phyloP scores from a whole-genome alignment of 2,888 invertebrate species.

The Plutella xylostella region DNA sequence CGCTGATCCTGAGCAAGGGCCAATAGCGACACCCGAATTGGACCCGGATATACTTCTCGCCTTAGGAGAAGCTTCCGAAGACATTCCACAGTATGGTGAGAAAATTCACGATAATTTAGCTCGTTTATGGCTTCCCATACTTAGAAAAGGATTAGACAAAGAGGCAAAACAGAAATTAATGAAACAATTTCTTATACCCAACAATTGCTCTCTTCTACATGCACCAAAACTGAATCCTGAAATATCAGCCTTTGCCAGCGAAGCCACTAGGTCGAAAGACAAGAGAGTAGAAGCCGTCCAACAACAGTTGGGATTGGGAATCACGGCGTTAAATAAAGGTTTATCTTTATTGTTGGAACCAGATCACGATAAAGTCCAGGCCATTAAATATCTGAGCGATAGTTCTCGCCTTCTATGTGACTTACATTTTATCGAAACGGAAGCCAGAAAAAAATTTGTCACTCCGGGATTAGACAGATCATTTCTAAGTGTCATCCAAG shows the following conservation, averaged over 20 bases:
- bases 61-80: too few relatives aligned
- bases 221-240: slow-evolving; percentile 17
- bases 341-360: slow-evolving; percentile 10
- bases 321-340: slow-evolving; percentile 13
- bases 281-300: slow-evolving; percentile 11
- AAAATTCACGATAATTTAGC: slow-evolving; percentile 8
- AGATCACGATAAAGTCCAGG: slow-evolving; percentile 13
- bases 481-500: slow-evolving; percentile 15
- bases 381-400: too few relatives aligned
- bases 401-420: slow-evolving; percentile 17
- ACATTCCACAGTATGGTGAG: slow-evolving; percentile 6
- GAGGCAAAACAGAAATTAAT: slow-evolving; percentile 12
- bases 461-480: slow-evolving; percentile 14
- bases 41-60: slow-evolving; percentile 8
- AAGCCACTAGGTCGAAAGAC: slow-evolving; percentile 10
- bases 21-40: background rate
- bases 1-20: background rate
- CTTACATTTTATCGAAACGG: slow-evolving; percentile 9
- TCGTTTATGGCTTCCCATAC: slow-evolving; percentile 6
- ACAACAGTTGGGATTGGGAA: slow-evolving; percentile 13
- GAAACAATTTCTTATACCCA: slow-evolving; percentile 15
- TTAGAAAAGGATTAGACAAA: slow-evolving; percentile 11
- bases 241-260: slow-evolving; percentile 13
- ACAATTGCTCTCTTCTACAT: slow-evolving; percentile 16
- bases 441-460: too few relatives aligned